A percentile compares a stretch with the other conserved stretches of the same genome.
Conservation (phyloP, 2,888 invertebrate species). For the Spisula subtruncata region DNA sequence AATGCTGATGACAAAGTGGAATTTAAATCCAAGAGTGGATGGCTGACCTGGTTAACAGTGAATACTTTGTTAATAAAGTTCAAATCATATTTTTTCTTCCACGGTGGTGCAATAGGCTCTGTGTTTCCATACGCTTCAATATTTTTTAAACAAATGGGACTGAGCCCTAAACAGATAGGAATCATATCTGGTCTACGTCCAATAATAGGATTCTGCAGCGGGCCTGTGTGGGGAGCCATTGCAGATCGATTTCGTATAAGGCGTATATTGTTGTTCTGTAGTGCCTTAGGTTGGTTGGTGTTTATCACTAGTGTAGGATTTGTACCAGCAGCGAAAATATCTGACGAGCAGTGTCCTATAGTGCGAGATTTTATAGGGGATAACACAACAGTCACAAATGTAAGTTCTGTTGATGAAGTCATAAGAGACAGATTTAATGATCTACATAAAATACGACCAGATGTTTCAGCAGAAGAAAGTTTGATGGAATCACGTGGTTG, state of each 20-base stretch:
- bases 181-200: conserved; percentile 74
- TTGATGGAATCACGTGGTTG: conserved; percentile 74
- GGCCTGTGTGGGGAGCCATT: conserved; percentile 72
- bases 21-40: conserved; percentile 27
- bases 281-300: conserved; percentile 72
- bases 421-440: conserved; percentile 40
- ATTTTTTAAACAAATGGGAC: conserved; percentile 75
- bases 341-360: conserved; percentile 59
- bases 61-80: conserved; percentile 67
- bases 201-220: conserved; percentile 72
- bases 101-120: conserved; percentile 72
- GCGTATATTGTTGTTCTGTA: conserved; percentile 63
- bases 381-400: conserved; percentile 23
- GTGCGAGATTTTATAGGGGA: conserved; percentile 53
- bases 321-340: conserved; percentile 64
- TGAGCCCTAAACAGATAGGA: conserved; percentile 75
- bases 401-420: conserved; percentile 5
- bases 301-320: conserved; percentile 74
- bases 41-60: conserved; percentile 40
- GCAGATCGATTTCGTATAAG: conserved; percentile 74
- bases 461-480: conserved; percentile 57
- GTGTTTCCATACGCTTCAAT: conserved; percentile 74
- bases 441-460: conserved; percentile 47
- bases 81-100: conserved; percentile 74
- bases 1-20: conserved; percentile 9